Percentiles rank a stretch among this genome's conserved stretches.
These are phyloP conservation scores for Ciconia boyciana DNA, from an alignment of 2,113 vertebrate genomes.

Conservation along the genomic window DNA sequence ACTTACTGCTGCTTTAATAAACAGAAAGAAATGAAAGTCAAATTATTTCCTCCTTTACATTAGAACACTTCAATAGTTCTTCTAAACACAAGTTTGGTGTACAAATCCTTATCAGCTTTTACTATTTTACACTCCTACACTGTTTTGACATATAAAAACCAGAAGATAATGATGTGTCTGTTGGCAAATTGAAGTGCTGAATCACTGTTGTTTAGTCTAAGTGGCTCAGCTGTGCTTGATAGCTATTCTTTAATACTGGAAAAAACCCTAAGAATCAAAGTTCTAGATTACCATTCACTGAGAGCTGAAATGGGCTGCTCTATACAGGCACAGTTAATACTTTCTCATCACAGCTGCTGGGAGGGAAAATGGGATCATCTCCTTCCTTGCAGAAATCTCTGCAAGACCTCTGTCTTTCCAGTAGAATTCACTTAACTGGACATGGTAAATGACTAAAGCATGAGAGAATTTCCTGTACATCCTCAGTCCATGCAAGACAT, in stretches of 20 bases:
- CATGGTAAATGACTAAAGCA: not conserved
- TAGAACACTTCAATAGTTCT: not conserved
- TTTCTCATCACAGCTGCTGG: not conserved
- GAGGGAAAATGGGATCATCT: not conserved
- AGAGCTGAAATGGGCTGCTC: not conserved
- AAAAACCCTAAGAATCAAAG: not conserved
- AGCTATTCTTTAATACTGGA: not conserved
- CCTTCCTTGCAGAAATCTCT: not conserved
- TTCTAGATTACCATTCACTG: not conserved
- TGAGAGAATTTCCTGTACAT: not conserved
- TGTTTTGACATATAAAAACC: slow-evolving; percentile 28
- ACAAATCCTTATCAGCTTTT: slow-evolving; percentile 10
- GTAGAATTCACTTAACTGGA: not conserved
- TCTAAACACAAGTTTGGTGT: not conserved
- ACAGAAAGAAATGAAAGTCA: not conserved
- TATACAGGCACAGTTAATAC: not conserved
- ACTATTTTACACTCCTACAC: slow-evolving; percentile 10
- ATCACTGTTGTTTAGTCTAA: slow-evolving; percentile 19
- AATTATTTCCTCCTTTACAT: not conserved
- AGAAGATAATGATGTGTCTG: slow-evolving; percentile 25
- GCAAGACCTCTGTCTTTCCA: not conserved
- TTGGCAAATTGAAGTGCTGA: slow-evolving; percentile 29
- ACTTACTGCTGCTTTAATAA: not conserved
- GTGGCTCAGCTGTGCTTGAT: not conserved
- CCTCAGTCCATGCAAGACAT: not conserved